These are phyloP conservation scores for Eumaeus atala DNA, from an alignment of 1,140 invertebrate genomes.

Conservation along the genomic window DNA sequence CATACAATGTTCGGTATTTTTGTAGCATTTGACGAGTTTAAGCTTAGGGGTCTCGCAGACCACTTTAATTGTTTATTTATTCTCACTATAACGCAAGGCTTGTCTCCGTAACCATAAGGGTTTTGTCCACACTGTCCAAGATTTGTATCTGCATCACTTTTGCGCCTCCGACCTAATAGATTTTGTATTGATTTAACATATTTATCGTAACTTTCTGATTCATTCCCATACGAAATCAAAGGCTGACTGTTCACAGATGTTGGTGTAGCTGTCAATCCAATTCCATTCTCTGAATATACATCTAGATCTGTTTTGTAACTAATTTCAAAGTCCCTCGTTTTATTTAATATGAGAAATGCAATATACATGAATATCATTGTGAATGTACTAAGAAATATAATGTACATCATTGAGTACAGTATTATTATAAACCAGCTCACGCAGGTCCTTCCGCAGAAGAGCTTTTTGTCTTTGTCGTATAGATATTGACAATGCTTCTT, in stretches of 20 bases:
- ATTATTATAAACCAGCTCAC: conserved; percentile 43
- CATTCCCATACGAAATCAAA: conserved; percentile 46
- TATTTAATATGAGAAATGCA: conserved; percentile 35
- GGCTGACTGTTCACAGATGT: conserved; percentile 38
- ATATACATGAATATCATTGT: conserved; percentile 44
- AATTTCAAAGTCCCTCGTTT: conserved; percentile 26
- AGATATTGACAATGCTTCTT: conserved; percentile 21
- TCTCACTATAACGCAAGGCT: conserved; percentile 53
- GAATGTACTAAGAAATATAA: conserved; percentile 47
- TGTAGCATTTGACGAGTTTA: conserved; percentile 24
- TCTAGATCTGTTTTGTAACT: conserved; percentile 32
- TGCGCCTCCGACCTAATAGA: conserved; percentile 30
- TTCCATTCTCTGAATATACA: conserved; percentile 37
- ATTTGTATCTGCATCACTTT: conserved; percentile 28
- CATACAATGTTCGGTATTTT: conserved; percentile 35
- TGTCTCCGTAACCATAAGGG: conserved; percentile 53
- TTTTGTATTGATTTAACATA: conserved; percentile 42
- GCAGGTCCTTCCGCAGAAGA: conserved; percentile 40
- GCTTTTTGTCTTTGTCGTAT: conserved; percentile 40
- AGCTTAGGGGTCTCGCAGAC: conserved; percentile 36
- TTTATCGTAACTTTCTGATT: conserved; percentile 39
- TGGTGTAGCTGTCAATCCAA: conserved; percentile 51
- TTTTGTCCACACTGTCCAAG: conserved; percentile 46
- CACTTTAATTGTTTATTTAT: conserved; percentile 52
- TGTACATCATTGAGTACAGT: conserved; percentile 48